Evolutionary conservation across 1,140 invertebrate species (phyloP).

Genomic region (Rhagoletis pomonella): DNA sequence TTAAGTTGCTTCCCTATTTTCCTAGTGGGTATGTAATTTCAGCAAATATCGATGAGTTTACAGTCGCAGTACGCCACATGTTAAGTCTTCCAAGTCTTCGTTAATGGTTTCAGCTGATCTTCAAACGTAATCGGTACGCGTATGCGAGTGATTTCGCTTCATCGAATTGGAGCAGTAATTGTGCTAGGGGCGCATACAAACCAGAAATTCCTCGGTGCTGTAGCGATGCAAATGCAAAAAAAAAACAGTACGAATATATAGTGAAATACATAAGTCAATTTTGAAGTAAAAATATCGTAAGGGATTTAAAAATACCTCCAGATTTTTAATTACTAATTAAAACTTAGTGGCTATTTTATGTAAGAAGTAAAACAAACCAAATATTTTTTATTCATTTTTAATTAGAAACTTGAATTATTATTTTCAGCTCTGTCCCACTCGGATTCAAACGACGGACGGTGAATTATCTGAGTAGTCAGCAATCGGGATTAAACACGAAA

Average conservation of each 20-base stretch:
- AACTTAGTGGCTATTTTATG: too few relatives aligned
- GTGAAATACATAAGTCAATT: background rate
- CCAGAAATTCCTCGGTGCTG: slow-evolving; percentile 71
- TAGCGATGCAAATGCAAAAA: background rate
- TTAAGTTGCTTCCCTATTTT: background rate
- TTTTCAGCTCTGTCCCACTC: too few relatives aligned
- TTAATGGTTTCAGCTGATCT: background rate
- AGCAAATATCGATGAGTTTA: too few relatives aligned
- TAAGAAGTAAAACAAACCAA: too few relatives aligned
- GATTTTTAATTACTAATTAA: too few relatives aligned
- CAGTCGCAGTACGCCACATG: background rate
- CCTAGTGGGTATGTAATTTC: background rate
- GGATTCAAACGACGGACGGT: too few relatives aligned
- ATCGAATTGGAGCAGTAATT: slow-evolving; percentile 62
- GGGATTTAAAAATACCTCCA: too few relatives aligned
- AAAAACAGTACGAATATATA: background rate
- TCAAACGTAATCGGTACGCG: slow-evolving; percentile 56
- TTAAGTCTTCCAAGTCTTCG: slow-evolving; percentile 2
- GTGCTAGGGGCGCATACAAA: slow-evolving; percentile 65
- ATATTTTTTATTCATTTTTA: too few relatives aligned
- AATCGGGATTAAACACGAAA: too few relatives aligned
- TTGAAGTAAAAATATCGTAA: too few relatives aligned
- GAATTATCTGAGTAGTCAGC: too few relatives aligned
- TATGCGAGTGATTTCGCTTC: slow-evolving; percentile 60
- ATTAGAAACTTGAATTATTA: too few relatives aligned